Percentiles rank a stretch among this genome's conserved stretches.
Conservation (phyloP, 30 jellyfish, hydroid and myxozoan genomes). For the Mastigias papua region DNA sequence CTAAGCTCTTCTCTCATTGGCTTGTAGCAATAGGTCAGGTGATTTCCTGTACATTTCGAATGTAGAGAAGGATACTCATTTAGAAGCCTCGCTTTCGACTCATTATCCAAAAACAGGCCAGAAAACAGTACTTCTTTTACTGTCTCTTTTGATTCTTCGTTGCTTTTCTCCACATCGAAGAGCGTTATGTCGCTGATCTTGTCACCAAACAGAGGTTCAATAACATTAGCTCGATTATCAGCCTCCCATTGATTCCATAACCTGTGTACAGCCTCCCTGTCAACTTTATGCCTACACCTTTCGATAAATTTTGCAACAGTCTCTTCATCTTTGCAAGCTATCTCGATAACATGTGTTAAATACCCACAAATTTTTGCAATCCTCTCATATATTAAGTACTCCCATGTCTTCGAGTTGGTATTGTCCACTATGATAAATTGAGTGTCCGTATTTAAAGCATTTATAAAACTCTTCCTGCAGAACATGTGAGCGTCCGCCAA, state of each 20-base stretch:
- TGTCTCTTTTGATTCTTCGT: not conserved
- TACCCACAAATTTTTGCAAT: slow-evolving; percentile 85
- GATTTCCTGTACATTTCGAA: slow-evolving; percentile 77
- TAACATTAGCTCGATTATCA: slow-evolving; percentile 63
- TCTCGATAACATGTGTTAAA: slow-evolving; percentile 63
- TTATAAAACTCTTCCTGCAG: slow-evolving; percentile 78
- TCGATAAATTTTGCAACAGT: slow-evolving; percentile 33
- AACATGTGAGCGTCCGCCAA: slow-evolving; percentile 84
- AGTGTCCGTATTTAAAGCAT: slow-evolving; percentile 36
- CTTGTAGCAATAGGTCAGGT: slow-evolving; percentile 80
- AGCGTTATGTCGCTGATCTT: not conserved
- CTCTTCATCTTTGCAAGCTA: slow-evolving; percentile 66
- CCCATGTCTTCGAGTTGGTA: slow-evolving; percentile 94
- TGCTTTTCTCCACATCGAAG: slow-evolving; percentile 6
- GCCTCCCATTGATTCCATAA: slow-evolving; percentile 92
- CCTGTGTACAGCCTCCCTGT: slow-evolving; percentile 41
- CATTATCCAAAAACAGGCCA: slow-evolving; percentile 82
- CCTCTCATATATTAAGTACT: slow-evolving; percentile 82
- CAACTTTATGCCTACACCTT: slow-evolving; percentile 85
- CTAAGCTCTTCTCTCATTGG: slow-evolving; percentile 77
- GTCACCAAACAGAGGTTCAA: slow-evolving; percentile 37
- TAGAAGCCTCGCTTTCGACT: slow-evolving; percentile 69
- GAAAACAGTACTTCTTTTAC: slow-evolving; percentile 79
- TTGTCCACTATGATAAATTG: slow-evolving; percentile 76
- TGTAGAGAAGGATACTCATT: slow-evolving; percentile 70